These are phyloP conservation scores for Huso huso DNA, from an alignment of 2,797 vertebrate species.

Conservation along the genomic window DNA sequence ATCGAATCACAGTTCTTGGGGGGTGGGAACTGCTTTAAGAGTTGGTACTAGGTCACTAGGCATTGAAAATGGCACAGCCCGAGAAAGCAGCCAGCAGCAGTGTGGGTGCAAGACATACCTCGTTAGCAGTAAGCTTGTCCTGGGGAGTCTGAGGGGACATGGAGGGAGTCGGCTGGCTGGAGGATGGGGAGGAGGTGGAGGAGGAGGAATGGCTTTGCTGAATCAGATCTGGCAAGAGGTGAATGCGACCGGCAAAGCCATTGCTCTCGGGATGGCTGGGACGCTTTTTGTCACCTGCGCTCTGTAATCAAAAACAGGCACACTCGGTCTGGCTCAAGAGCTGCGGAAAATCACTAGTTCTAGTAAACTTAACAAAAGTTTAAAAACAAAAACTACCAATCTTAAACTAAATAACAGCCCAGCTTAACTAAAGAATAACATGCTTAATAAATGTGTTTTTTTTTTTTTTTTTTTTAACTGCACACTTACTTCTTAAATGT, in stretches of 20 bases:
- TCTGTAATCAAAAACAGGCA: constrained; percentile 98
- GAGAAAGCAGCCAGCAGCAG: no score
- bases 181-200: constrained; percentile 86
- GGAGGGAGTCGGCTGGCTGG: constrained; percentile 84
- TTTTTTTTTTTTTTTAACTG: constrained; percentile 58
- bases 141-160: constrained; percentile 80
- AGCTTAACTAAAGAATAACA: no score
- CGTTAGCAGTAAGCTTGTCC: constrained; percentile 52
- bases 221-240: constrained; percentile 98
- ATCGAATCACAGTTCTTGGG: no score
- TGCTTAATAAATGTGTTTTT: constrained; percentile 33
- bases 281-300: constrained; percentile 85
- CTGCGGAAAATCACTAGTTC: constrained; percentile 49
- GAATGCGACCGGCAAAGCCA: constrained; percentile 91
- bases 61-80: no score
- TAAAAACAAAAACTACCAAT: no score
- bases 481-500: no score
- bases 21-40: no score
- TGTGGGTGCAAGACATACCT: constrained; percentile 47
- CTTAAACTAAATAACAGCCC: constrained; percentile 16
- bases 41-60: no score
- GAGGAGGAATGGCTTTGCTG: constrained; percentile 98
- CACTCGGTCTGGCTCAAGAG: constrained; percentile 82
- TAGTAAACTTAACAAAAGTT: no score
- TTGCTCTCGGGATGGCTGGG: constrained; percentile 83